A percentile compares a stretch with the other conserved stretches of the same genome.
Conservation (phyloP, 2,113 vertebrate genomes). For the Pogona vitticeps region DNA sequence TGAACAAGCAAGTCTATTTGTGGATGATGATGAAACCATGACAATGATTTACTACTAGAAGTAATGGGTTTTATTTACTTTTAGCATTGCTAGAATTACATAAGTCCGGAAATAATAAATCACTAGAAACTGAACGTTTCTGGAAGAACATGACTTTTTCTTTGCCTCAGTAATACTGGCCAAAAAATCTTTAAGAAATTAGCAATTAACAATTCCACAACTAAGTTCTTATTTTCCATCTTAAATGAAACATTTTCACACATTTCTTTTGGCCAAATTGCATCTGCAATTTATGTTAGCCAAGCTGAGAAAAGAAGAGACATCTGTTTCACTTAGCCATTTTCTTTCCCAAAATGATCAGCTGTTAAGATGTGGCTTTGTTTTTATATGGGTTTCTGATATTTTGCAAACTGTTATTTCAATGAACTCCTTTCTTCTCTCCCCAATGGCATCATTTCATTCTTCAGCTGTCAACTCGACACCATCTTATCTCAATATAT, state of each 20-base stretch:
- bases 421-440: slow-evolving; percentile 43
- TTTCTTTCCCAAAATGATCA: slow-evolving; percentile 55
- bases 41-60: neutral
- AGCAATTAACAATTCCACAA: neutral
- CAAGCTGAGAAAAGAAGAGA: slow-evolving; percentile 54
- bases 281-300: slow-evolving; percentile 59
- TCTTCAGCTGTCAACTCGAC: slow-evolving; percentile 13
- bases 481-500: slow-evolving; percentile 15
- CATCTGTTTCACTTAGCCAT: slow-evolving; percentile 66
- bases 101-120: neutral
- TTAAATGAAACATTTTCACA: slow-evolving; percentile 51
- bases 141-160: neutral
- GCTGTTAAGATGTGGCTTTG: slow-evolving; percentile 64
- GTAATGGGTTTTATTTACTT: neutral
- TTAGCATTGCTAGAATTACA: too few relatives aligned
- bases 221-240: slow-evolving; percentile 31
- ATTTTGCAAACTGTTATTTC: slow-evolving; percentile 64
- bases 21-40: neutral
- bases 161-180: neutral
- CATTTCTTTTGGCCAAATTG: slow-evolving; percentile 59
- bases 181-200: neutral
- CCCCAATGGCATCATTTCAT: slow-evolving; percentile 35
- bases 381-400: slow-evolving; percentile 53
- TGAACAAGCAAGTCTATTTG: neutral
- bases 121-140: neutral